phyloP scores from a whole-genome alignment of 2,797 vertebrate genomes.

The Ciconia nigra region DNA sequence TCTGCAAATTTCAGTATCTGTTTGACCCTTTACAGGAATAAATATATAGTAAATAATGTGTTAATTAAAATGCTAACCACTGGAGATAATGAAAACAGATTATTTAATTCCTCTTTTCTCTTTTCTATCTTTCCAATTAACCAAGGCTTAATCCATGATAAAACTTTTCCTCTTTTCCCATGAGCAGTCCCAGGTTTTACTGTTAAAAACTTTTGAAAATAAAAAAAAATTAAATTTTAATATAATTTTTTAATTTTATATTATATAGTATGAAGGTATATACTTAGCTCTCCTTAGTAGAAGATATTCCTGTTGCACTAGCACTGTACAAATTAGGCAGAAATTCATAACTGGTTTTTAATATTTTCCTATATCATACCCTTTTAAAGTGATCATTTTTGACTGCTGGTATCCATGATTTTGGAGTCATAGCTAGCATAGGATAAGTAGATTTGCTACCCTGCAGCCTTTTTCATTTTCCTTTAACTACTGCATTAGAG shows the following conservation, averaged over 20 bases:
- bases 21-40: background rate
- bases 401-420: background rate
- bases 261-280: background rate
- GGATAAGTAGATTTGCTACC: conserved; percentile 5
- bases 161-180: background rate
- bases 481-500: background rate
- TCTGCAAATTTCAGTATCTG: background rate
- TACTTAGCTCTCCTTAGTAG: background rate
- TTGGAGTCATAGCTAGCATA: background rate
- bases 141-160: background rate
- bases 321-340: background rate
- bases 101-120: background rate
- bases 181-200: background rate
- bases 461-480: conserved; percentile 15
- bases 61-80: background rate
- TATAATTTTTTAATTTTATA: background rate
- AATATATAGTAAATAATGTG: background rate
- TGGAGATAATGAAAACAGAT: background rate
- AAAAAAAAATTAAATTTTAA: background rate
- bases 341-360: background rate
- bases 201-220: background rate
- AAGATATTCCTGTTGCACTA: background rate
- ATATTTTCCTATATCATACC: background rate
- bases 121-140: background rate
- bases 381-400: background rate